phyloP scores from a whole-genome alignment of 2,888 invertebrate genomes.

The Plebejus argus region DNA sequence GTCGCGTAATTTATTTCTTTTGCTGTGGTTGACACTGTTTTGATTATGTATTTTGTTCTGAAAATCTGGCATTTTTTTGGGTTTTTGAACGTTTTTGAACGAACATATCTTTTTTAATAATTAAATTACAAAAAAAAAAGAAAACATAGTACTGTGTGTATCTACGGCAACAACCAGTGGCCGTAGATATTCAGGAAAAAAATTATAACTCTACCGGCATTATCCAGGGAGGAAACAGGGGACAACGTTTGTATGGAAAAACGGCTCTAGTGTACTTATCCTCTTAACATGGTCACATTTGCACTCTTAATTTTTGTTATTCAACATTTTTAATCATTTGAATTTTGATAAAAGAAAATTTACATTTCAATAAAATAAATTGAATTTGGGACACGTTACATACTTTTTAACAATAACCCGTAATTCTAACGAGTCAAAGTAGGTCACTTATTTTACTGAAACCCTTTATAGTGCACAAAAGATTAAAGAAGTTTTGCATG shows the following conservation, averaged over 20 bases:
- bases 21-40: background rate
- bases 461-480: background rate
- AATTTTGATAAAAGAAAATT: background rate
- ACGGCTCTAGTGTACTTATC: too few species aligned
- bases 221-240: too few species aligned
- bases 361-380: background rate
- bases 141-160: too few species aligned
- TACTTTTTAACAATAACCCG: background rate
- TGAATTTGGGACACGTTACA: background rate
- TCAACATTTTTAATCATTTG: background rate
- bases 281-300: background rate
- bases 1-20: background rate
- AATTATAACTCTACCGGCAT: too few species aligned
- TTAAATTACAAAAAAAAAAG: too few species aligned
- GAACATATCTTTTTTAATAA: too few species aligned
- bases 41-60: background rate
- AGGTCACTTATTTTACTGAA: background rate
- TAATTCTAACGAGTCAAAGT: background rate
- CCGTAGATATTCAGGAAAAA: too few species aligned
- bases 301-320: too few species aligned
- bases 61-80: too few species aligned
- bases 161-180: too few species aligned
- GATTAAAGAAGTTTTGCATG: slow-evolving; percentile 29
- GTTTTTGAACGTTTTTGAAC: too few species aligned
- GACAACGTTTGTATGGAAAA: too few species aligned